Evolutionary conservation across 2,113 vertebrate genomes (phyloP).

Genomic region (Nesoenas mayeri): DNA sequence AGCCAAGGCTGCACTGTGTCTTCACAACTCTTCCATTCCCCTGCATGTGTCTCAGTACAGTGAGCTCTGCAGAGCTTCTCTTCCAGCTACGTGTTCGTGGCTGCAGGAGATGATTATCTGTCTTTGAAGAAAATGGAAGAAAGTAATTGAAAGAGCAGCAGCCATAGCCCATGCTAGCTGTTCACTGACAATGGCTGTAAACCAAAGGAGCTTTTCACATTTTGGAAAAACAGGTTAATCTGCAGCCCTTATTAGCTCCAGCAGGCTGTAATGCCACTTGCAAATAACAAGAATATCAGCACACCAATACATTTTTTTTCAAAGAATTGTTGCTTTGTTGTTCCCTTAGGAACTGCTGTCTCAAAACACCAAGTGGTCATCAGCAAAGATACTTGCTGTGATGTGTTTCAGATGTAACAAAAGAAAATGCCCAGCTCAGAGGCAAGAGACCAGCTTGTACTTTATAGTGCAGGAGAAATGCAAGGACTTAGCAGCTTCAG

Average conservation of each 20-base stretch:
- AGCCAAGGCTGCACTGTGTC: not conserved
- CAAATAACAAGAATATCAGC: not conserved
- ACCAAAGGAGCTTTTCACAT: not conserved
- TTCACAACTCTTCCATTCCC: not conserved
- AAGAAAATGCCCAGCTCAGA: not conserved
- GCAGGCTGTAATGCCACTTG: not conserved
- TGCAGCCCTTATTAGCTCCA: not conserved
- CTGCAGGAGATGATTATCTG: not conserved
- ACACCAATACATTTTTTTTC: not conserved
- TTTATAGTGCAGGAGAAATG: not conserved
- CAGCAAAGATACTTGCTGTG: not conserved
- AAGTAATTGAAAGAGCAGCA: not conserved
- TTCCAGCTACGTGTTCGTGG: not conserved
- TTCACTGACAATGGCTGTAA: not conserved
- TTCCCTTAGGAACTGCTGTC: not conserved
- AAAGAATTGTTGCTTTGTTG: not conserved
- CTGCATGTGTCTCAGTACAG: not conserved
- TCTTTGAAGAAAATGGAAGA: not conserved
- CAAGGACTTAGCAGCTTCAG: not conserved
- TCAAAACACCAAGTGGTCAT: not conserved
- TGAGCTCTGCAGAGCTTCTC: not conserved
- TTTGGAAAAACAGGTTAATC: not conserved
- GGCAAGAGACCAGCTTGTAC: not conserved
- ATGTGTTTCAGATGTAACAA: not conserved
- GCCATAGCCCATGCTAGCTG: not conserved